Evolutionary conservation across 2,888 invertebrate species (phyloP).

Genomic region (Miltochrista miniata): DNA sequence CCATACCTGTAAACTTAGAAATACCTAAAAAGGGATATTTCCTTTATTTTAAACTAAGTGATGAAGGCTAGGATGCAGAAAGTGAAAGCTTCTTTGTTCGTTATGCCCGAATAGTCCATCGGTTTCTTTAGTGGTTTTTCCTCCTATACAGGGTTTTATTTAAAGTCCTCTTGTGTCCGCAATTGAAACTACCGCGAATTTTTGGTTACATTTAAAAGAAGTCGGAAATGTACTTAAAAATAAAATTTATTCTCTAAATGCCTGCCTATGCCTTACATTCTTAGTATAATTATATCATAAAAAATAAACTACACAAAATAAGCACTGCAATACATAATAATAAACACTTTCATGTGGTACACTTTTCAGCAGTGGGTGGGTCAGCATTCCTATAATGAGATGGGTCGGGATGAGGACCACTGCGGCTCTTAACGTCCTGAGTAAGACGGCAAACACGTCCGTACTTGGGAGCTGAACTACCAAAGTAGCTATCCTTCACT

Average conservation of each 20-base stretch:
- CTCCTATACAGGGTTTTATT: too few relatives aligned
- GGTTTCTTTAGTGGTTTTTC: too few relatives aligned
- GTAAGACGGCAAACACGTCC: constrained; percentile 47
- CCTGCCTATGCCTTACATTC: neutral
- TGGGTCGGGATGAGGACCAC: constrained; percentile 54
- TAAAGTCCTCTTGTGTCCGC: too few relatives aligned
- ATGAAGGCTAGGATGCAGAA: too few relatives aligned
- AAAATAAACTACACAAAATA: neutral
- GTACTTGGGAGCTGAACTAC: constrained; percentile 24
- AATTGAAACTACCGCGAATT: too few relatives aligned
- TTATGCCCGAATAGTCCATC: too few relatives aligned
- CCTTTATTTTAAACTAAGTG: too few relatives aligned
- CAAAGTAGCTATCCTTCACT: constrained; percentile 46
- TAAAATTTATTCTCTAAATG: neutral
- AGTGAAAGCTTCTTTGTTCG: too few relatives aligned
- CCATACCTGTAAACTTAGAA: too few relatives aligned
- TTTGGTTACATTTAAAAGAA: neutral
- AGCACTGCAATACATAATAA: too few relatives aligned
- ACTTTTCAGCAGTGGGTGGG: neutral
- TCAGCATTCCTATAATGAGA: constrained; percentile 34
- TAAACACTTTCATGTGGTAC: neutral
- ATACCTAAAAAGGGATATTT: too few relatives aligned
- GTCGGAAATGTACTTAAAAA: neutral
- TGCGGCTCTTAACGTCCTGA: constrained; percentile 39
- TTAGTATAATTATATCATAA: neutral